Evolutionary conservation across 2,888 invertebrate genomes (phyloP), one percentile per base, ranked within the genome.

Genomic region (Magallana nippona): DNA sequence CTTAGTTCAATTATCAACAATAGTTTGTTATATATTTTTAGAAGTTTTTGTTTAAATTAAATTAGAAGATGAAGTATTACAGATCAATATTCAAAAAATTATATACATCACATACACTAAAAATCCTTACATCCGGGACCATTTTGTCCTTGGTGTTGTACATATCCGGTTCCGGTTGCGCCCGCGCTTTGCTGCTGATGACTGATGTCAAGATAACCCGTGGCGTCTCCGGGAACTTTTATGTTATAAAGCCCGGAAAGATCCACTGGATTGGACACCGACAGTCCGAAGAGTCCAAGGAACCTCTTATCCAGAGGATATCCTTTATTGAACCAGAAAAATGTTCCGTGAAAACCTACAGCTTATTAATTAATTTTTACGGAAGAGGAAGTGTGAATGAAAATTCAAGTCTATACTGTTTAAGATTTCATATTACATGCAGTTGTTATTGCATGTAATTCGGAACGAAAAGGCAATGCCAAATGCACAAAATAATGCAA

Each of bases 221-320:
- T 82, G 8, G 44, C 32, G 57, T 82, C 82, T 17, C 82, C 82
- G 3, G 80, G 80, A 11, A 63, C 63, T 2, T 81, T 81, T 5
- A n/a, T 57, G 79, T 87, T 84, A 15, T 86, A 77, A 55, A 85
- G 84, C 1, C 87, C 87, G 0, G 87, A 86, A 56, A 83, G 77
- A 17, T 87, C 87, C 2, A 78, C 86, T 1, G 87, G 87, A 44
- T 87, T 87, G 10, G 55, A n/a, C 10, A 62, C 17, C 15, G 81
- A 62, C 55, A 60, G 62, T 0, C 81, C 81, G 8, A 81, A 81
- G 0, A 81, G 60, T 13, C 60, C 62, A 1, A 81, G 32, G n/a
- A 81, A 63, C 2, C 81, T 62, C 10, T 44, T 63, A 2, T 81
- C 11, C 13, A 81, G 10, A 11, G 81, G 81, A 10, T 27, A n/a